Evolutionary conservation across 2,797 vertebrate genomes (phyloP).

Genomic region (Martes flavigula): DNA sequence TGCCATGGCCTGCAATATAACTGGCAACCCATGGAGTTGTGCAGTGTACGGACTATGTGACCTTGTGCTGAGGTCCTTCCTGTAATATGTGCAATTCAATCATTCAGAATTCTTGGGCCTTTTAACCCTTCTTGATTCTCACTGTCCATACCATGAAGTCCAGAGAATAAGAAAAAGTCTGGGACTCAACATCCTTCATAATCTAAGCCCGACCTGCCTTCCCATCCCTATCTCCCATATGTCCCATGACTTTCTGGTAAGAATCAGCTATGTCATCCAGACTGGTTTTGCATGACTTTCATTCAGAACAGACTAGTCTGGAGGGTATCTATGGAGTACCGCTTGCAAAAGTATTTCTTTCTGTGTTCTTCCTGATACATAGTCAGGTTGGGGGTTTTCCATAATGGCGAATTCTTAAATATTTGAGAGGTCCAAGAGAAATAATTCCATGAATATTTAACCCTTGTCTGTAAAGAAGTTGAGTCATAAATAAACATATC

Average conservation of each 20-base stretch:
- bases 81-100: neutral
- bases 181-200: neutral
- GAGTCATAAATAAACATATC: neutral
- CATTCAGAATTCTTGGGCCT: neutral
- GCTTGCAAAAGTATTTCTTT: neutral
- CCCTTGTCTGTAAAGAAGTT: neutral
- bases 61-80: neutral
- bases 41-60: rapidly evolving
- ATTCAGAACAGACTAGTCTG: neutral
- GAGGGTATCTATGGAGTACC: neutral
- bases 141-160: neutral
- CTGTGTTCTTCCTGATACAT: neutral
- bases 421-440: neutral
- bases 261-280: neutral
- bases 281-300: neutral
- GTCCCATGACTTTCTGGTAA: neutral
- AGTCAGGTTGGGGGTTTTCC: neutral
- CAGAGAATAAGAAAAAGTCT: neutral
- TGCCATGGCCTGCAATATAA: neutral
- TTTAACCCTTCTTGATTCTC: neutral
- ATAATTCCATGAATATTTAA: neutral
- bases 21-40: neutral
- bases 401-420: neutral
- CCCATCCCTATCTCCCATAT: neutral
- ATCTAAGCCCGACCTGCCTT: neutral